These are phyloP conservation scores for Neoniphon sammara DNA, from an alignment of 2,797 vertebrate genomes.

Conservation along the genomic window DNA sequence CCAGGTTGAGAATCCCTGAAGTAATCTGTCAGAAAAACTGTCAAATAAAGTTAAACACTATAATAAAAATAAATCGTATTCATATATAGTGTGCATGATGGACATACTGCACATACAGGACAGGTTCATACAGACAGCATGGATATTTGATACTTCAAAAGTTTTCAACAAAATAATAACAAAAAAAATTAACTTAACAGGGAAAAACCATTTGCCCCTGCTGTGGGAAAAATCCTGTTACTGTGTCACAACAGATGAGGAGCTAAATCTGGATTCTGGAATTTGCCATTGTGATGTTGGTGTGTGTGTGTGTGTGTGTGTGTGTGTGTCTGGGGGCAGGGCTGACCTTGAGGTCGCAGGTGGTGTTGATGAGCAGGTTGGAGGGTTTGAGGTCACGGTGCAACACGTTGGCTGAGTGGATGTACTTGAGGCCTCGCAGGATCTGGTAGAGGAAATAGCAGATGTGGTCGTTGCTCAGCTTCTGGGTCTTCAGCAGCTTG, in stretches of 20 bases:
- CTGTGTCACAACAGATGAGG: background rate
- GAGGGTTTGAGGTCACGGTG: constrained; percentile 95
- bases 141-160: no score
- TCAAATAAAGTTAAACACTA: no score
- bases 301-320: background rate
- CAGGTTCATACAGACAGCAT: no score
- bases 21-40: no score
- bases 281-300: background rate
- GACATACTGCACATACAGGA: no score
- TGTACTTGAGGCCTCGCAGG: constrained; percentile 94
- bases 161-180: no score
- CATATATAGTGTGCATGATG: no score
- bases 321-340: background rate
- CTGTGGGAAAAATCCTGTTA: background rate
- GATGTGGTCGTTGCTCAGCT: constrained; percentile 91
- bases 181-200: no score
- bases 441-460: constrained; percentile 98
- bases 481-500: constrained; percentile 93
- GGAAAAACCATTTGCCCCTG: no score
- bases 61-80: no score
- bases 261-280: background rate
- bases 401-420: constrained; percentile 95
- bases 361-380: constrained; percentile 97
- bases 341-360: constrained; percentile 93
- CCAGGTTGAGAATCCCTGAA: no score